phyloP scores from a whole-genome alignment of 2,888 invertebrate species.

The Drosophila seclusa region DNA sequence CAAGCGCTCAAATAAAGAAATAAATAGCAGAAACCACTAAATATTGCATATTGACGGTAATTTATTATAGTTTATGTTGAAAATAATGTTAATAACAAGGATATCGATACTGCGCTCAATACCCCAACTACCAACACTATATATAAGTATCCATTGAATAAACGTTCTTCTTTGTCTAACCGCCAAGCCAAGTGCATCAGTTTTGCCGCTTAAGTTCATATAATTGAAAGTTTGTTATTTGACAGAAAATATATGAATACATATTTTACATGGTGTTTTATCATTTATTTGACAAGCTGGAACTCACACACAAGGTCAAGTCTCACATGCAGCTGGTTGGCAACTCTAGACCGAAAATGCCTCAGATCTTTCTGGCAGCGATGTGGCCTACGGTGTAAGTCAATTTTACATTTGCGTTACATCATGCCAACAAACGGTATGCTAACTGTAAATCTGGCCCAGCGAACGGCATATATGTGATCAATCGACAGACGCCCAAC shows the following conservation, averaged over 20 bases:
- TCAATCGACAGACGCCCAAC: constrained; percentile 98
- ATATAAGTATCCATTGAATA: too few species aligned
- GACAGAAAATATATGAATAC: background rate
- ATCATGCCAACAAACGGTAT: constrained; percentile 85
- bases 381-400: constrained; percentile 92
- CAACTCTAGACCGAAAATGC: constrained; percentile 87
- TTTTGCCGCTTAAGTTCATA: too few species aligned
- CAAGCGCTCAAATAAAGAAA: background rate
- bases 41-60: background rate
- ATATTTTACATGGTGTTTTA: background rate
- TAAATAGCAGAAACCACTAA: background rate
- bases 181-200: too few species aligned
- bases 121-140: too few species aligned
- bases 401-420: constrained; percentile 23
- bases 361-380: constrained; percentile 89
- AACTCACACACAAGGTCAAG: background rate
- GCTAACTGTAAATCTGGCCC: constrained; percentile 91
- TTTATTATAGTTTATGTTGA: background rate
- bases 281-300: background rate
- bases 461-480: constrained; percentile 94
- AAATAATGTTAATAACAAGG: too few species aligned
- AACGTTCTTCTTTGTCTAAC: too few species aligned
- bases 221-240: background rate
- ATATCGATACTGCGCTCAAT: too few species aligned
- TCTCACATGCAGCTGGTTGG: background rate